Evolutionary conservation across 2,113 vertebrate genomes (phyloP).

Genomic region (Nibea coibor): DNA sequence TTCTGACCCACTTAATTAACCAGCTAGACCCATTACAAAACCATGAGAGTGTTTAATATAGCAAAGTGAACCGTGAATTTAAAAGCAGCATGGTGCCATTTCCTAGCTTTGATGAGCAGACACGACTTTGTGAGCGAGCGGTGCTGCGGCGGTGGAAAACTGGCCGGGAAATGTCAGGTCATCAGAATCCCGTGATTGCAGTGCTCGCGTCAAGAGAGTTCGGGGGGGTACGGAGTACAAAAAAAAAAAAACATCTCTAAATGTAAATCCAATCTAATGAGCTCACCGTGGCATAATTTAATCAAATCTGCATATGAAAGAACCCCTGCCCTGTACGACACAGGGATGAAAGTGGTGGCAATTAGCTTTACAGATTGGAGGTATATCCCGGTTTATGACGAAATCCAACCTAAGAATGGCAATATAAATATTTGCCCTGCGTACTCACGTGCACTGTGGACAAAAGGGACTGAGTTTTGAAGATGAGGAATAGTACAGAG

Average conservation of each 20-base stretch:
- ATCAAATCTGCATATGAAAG: conserved; percentile 81
- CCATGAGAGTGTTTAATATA: conserved; percentile 70
- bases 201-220: conserved; percentile 44
- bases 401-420: conserved; percentile 29
- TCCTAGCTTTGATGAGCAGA: conserved; percentile 72
- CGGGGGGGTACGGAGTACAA: conserved; percentile 55
- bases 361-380: conserved; percentile 73
- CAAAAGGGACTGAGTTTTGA: conserved; percentile 16
- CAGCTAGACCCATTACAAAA: conserved; percentile 62
- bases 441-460: neutral
- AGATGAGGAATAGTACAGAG: conserved; percentile 14
- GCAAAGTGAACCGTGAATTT: conserved; percentile 70
- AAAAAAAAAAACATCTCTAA: conserved; percentile 60
- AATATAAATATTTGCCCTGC: conserved; percentile 44
- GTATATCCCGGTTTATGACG: conserved; percentile 41
- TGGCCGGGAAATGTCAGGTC: conserved; percentile 72
- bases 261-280: conserved; percentile 79
- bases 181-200: conserved; percentile 73
- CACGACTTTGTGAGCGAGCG: conserved; percentile 40
- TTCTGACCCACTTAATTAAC: conserved; percentile 64
- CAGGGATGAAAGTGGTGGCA: conserved; percentile 56
- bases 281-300: conserved; percentile 73
- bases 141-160: conserved; percentile 37
- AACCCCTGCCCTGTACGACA: conserved; percentile 49
- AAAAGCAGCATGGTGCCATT: conserved; percentile 67